Evolutionary conservation across 2,888 invertebrate genomes (phyloP), one percentile per base, ranked within the genome.

Genomic region (Auanema freiburgensis): DNA sequence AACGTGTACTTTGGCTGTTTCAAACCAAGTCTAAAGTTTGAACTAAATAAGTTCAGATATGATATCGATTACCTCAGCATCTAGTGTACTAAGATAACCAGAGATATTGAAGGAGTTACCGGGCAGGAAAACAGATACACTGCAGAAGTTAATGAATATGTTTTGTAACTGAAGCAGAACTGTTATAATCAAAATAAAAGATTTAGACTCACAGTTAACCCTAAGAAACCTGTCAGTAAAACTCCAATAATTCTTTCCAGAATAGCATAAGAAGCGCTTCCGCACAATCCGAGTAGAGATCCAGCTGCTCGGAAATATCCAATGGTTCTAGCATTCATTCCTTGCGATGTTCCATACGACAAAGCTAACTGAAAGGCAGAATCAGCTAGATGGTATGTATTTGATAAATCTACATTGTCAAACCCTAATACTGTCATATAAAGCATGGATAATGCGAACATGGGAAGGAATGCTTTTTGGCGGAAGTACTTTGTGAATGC

Each of bases 381-480:
- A 52, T 52, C 10, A 12, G 46, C 16, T 18, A 46, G 46, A 46
- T 46, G 46, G 3, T 18, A 11, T 43, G 43, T 43, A 46, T 18
- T 46, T 3, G 46, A 46, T 5, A 46, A 5, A 33, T 33, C 49
- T 40, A 79, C 78, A 55, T 80, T 80, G 57, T 80, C 80, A 57
- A 80, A 80, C 41, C 79, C 80, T 3, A 80, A 68, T 44, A 80
- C 80, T 8, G 80, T 80, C 70, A 80, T 71, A 64, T 71, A 80
- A 10, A 80, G 69, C 2, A 80, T 65, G n/a, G 79, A 62, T 21
- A 80, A 59, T 1, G 76, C 77, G 52, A 80, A 67, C 23, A 75
- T 78, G 0, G 80, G 74, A 6, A 71, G 60, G 58, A 69, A 74
- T 42, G 72, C 72, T 11, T 57, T 58, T 55, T 79, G 79, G 4